phyloP scores from a whole-genome alignment of 2,888 invertebrate species.

The Danaus chrysippus region DNA sequence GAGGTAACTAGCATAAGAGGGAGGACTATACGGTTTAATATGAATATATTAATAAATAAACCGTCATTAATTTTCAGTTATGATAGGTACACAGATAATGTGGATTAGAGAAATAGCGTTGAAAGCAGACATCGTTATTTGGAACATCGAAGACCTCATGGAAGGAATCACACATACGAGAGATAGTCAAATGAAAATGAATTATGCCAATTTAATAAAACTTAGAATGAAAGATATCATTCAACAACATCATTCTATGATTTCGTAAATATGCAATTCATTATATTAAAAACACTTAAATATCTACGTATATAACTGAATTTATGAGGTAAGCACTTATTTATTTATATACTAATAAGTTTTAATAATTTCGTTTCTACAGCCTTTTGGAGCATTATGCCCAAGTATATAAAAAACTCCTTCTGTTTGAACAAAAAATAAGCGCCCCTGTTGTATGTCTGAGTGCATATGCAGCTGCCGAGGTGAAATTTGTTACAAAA shows the following conservation, averaged over 20 bases:
- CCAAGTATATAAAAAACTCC: constrained; percentile 49
- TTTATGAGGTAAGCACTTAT: constrained; percentile 10
- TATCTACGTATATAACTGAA: constrained; percentile 14
- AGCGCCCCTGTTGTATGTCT: constrained; percentile 49
- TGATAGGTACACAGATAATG: constrained; percentile 53
- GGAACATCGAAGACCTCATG: constrained; percentile 54
- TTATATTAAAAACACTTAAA: constrained; percentile 5
- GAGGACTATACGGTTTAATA: too few species aligned
- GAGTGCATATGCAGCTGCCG: constrained; percentile 47
- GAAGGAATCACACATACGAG: constrained; percentile 42
- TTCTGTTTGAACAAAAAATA: constrained; percentile 52
- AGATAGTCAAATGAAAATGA: constrained; percentile 35
- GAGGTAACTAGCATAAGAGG: too few species aligned
- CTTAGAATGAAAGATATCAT: constrained; percentile 49
- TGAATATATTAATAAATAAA: not conserved
- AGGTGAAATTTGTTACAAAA: constrained; percentile 36
- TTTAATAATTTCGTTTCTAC: constrained; percentile 29
- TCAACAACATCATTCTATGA: constrained; percentile 49
- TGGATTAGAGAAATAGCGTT: constrained; percentile 57
- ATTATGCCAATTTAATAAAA: constrained; percentile 40
- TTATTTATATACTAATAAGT: constrained; percentile 14
- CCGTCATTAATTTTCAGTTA: constrained; percentile 42
- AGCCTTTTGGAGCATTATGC: constrained; percentile 50
- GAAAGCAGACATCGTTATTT: constrained; percentile 54
- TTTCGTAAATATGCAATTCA: constrained; percentile 39